Base-by-base conservation (phyloP, 2,888 invertebrate species). In the Drosophila flavopinicola region DNA sequence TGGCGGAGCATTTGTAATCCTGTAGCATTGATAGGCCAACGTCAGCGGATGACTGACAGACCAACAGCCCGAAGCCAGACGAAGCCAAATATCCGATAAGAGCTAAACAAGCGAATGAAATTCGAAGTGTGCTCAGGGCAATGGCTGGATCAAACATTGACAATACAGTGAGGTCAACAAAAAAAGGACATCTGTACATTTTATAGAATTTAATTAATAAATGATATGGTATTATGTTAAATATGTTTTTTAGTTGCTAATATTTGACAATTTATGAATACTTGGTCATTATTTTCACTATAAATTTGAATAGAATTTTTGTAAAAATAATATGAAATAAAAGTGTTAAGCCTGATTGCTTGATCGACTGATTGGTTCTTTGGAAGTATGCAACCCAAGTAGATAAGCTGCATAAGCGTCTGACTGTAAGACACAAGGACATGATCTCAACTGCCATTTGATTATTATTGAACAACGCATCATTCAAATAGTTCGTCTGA, bases 21-120 rank as follows among this genome's bases (percentile, higher is more conserved):
- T 51, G 23, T 39, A 41, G 74, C 63, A 63, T 54, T 76, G 74
- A 74, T 73, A 73, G 73, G 64, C 63, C 59, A 75, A 59, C 56
- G 41, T 75, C 76, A 66, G 78, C 67, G 72, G 72, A 60, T 68
- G 76, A 85, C 49, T 76, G 79, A 83, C 78, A 69, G 77, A 33
- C 59, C 51, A 51, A 37, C 66, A 61, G 78, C 74, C 32, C 44
- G 39, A 17, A 51, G 76, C 74, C 58, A 75, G 70, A 64, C 63
- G 66, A 42, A 56, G 82, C 71, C 66, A 82, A 60, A 71, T 67
- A 54, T 71, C 69, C 66, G 79, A 80, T 85, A 80, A 80, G 84
- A 61, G 76, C 64, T 76, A 85, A 85, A 60, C 79, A 83, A 75
- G 86, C 84, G 76, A 85, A 83, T 79, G 67, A 73, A 83, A 73